A percentile compares a stretch with the other conserved stretches of the same genome.
Conservation (phyloP, 1,140 invertebrate genomes). For the Drosophila orosa region DNA sequence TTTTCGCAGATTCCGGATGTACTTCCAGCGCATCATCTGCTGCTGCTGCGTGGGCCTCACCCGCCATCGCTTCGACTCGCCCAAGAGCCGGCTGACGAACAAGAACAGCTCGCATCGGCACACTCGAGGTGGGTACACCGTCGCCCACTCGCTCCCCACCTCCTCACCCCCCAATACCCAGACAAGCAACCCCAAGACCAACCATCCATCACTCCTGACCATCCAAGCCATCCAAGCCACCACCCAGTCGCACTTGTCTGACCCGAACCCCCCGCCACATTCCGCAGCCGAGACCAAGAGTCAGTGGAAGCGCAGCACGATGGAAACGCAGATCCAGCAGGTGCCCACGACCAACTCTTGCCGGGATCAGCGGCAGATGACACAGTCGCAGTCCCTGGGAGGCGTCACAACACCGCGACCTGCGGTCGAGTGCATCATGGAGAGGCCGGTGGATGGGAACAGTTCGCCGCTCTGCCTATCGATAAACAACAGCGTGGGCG, state of each 20-base stretch:
- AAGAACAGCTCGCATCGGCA: constrained; percentile 72
- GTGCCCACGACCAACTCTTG: constrained; percentile 48
- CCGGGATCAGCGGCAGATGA: constrained; percentile 46
- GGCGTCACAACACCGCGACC: constrained; percentile 16
- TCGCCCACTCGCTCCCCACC: constrained; percentile 29
- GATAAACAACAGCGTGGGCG: constrained; percentile 64
- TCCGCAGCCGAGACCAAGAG: constrained; percentile 69
- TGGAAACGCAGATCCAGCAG: constrained; percentile 82
- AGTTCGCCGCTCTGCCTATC: constrained; percentile 77
- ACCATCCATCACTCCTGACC: constrained; percentile 13
- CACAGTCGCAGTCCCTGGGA: constrained; percentile 1
- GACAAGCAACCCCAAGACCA: constrained; percentile 9
- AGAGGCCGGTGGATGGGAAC: constrained; percentile 53
- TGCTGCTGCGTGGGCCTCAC: constrained; percentile 79
- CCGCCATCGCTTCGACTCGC: constrained; percentile 64
- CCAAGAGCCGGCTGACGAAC: constrained; percentile 63
- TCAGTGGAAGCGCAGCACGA: constrained; percentile 81
- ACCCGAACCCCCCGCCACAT: constrained; percentile 29
- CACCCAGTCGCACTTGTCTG: constrained; percentile 9
- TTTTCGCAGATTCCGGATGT: constrained; percentile 85
- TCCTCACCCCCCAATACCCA: constrained; percentile 23
- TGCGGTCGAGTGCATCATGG: constrained; percentile 67
- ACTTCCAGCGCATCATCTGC: constrained; percentile 86
- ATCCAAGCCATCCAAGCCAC: constrained; percentile 7
- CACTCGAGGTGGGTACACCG: constrained; percentile 64